A percentile compares a stretch with the other conserved stretches of the same genome.
Evolutionary conservation across 2,888 invertebrate genomes (phyloP).

Genomic region (Coelopa pilipes): DNA sequence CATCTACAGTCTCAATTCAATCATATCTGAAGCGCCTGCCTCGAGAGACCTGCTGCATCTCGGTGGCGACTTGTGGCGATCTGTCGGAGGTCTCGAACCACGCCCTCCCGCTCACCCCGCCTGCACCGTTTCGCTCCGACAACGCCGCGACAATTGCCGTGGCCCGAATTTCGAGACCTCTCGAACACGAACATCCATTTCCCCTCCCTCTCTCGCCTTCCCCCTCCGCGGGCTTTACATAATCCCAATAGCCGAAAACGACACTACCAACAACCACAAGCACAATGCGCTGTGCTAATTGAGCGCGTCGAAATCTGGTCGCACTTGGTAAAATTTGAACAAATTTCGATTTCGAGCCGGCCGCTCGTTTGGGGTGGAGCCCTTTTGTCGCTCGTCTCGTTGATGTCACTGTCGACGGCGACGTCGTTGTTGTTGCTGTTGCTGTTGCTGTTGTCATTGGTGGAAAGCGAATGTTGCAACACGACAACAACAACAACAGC

Average conservation of each 20-base stretch:
- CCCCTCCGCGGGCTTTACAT: no score
- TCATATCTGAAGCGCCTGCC: no score
- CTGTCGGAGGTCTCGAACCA: no score
- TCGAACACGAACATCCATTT: neutral
- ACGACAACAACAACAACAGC: constrained; percentile 10
- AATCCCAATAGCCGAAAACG: no score
- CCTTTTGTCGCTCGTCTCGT: no score
- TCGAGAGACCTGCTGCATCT: no score
- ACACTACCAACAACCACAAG: no score
- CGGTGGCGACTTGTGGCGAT: no score
- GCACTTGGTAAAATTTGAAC: neutral
- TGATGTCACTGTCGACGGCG: neutral
- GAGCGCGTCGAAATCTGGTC: constrained; percentile 23
- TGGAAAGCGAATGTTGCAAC: neutral
- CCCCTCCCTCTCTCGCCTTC: no score
- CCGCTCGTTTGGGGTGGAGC: neutral
- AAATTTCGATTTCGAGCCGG: neutral
- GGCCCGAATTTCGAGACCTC: constrained; percentile 12
- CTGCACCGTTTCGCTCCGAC: neutral
- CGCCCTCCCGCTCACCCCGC: no score
- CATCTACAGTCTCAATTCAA: no score
- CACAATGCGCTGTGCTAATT: neutral
- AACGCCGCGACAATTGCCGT: constrained; percentile 3
- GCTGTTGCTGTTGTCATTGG: neutral
- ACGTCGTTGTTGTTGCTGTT: neutral